Evolutionary conservation across 2,888 invertebrate species (phyloP).

Genomic region (Baronia brevicornis): DNA sequence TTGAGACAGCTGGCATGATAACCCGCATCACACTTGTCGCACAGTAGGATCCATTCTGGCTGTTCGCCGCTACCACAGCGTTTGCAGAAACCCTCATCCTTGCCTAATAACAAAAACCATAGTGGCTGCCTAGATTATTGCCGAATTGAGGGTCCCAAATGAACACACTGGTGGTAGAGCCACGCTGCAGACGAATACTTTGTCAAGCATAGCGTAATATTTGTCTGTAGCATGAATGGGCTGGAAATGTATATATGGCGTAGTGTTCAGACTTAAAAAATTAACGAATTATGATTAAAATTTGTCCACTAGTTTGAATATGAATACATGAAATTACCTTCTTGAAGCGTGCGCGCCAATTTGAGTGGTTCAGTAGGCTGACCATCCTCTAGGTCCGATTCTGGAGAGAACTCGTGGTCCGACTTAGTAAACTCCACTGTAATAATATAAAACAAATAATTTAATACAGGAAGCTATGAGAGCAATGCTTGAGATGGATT

Average conservation of each 20-base stretch:
- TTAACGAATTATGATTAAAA: background rate
- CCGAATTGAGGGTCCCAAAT: too few species aligned
- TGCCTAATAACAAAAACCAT: conserved; percentile 21
- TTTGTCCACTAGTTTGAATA: background rate
- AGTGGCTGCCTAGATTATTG: too few species aligned
- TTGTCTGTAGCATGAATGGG: too few species aligned
- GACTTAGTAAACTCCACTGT: conserved; percentile 76
- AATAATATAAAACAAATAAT: too few species aligned
- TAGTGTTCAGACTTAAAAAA: too few species aligned
- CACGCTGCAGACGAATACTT: too few species aligned
- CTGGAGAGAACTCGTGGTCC: conserved; percentile 95
- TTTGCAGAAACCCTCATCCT: conserved; percentile 87
- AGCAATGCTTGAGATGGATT: background rate
- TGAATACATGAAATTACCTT: conserved; percentile 64
- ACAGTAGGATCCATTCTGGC: conserved; percentile 97
- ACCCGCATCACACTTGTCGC: conserved; percentile 96
- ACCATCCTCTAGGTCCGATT: conserved; percentile 84
- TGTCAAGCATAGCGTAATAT: too few species aligned
- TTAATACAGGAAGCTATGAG: too few species aligned
- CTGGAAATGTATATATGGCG: too few species aligned
- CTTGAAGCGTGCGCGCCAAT: conserved; percentile 89
- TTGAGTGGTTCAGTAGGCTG: conserved; percentile 84
- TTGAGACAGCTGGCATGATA: conserved; percentile 97
- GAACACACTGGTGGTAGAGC: too few species aligned
- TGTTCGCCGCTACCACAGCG: conserved; percentile 94